Evolutionary conservation across 2,113 vertebrate species (phyloP).

Genomic region (Istiophorus platypterus): DNA sequence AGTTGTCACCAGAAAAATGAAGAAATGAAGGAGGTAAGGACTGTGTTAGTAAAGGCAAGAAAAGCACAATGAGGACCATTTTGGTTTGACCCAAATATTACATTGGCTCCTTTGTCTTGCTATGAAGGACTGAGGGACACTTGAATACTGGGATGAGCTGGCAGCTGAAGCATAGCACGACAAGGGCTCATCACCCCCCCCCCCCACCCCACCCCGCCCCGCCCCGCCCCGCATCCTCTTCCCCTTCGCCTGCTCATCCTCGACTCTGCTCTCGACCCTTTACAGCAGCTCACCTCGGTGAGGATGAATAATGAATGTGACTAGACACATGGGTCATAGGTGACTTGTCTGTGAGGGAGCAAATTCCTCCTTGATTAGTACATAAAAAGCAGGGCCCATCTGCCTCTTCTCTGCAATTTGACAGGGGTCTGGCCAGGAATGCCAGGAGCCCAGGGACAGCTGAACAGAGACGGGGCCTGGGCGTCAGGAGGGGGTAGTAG

Average conservation of each 20-base stretch:
- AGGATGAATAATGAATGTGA: conserved; percentile 87
- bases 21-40: conserved; percentile 16
- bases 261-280: conserved; percentile 65
- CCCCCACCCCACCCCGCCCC: conserved; percentile 48
- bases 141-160: conserved; percentile 67
- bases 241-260: conserved; percentile 61
- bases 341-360: conserved; percentile 84
- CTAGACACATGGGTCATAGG: conserved; percentile 82
- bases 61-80: conserved; percentile 37
- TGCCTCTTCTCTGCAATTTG: conserved; percentile 79
- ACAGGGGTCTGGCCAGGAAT: conserved; percentile 73
- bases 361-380: conserved; percentile 87
- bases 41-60: conserved; percentile 16
- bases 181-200: conserved; percentile 55
- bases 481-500: conserved; percentile 13
- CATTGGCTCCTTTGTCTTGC: conserved; percentile 25
- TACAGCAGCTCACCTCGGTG: conserved; percentile 77
- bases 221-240: conserved; percentile 41
- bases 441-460: conserved; percentile 71
- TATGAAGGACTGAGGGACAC: conserved; percentile 46
- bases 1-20: conserved; percentile 33
- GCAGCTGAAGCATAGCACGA: conserved; percentile 58
- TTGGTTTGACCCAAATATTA: conserved; percentile 60
- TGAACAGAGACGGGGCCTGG: conserved; percentile 39
- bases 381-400: conserved; percentile 84